Evolutionary conservation across 2,888 invertebrate species (phyloP), one percentile per base, ranked within the genome.

Genomic region (Ethmia dodecea): DNA sequence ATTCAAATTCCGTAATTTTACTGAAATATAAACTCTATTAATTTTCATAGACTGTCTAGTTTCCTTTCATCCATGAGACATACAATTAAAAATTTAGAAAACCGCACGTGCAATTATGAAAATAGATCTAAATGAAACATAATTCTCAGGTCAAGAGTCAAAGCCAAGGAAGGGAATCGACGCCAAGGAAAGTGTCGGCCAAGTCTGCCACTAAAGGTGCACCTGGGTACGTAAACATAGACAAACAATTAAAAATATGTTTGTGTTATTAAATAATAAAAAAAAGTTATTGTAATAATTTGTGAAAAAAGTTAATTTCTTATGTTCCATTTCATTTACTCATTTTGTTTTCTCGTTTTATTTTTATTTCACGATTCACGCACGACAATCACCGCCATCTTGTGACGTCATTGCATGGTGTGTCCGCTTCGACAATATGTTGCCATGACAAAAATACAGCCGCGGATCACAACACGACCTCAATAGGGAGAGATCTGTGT

Each of bases 391-490:
- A 47, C 57, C 64, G 66, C 68, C 73, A 69, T 72, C 51, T 73
- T 77, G 72, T 81, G 79, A 72, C 73, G 80, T 81, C 73, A 73
- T 71, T 75, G 83, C 81, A 83, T 78, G 79, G 69, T 73, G 66
- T 72, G 52, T 35, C 59, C 47, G 60, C 57, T 62, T 57, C 42
- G 35, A 42, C 36, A 44, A 33, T 55, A 43, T 62, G 54, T 59
- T 59, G 56, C 55, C 53, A 58, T 49, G 37, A 45, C 37, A 43
- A 42, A 8, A 61, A 39, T 46, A 41, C 74, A 92, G 92, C 64
- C 91, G 92, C 68, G 92, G 92, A 60, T 92, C 92, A 49, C 92
- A 91, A 83, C 92, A 92, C 87, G 92, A 93, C 74, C 87, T 92
- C 55, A 70, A 83, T 66, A 86, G 90, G 54, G 87, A 87, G 51